Percentiles rank a stretch among this genome's conserved stretches.
These are phyloP conservation scores for Dryocosmus kuriphilus DNA, from an alignment of 2,888 invertebrate genomes.

Conservation along the genomic window DNA sequence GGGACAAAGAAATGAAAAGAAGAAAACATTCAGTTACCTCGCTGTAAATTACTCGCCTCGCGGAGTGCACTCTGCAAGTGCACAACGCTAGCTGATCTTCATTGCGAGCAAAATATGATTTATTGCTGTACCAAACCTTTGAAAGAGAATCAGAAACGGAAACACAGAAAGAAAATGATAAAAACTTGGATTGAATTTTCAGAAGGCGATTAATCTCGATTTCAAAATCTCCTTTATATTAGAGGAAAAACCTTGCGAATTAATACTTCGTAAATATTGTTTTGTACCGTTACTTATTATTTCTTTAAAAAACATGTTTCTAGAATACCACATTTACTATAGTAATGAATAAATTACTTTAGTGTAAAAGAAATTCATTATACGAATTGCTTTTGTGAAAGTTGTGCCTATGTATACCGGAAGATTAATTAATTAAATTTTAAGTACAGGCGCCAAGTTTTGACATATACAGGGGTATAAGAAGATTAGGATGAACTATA, in stretches of 20 bases:
- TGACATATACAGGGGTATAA: no score
- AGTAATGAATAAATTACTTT: no score
- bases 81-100: slow-evolving; percentile 34
- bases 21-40: slow-evolving; percentile 48
- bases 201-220: not conserved
- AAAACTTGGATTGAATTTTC: slow-evolving; percentile 9
- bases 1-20: slow-evolving; percentile 43
- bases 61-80: slow-evolving; percentile 43
- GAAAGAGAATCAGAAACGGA: not conserved
- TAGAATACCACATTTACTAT: no score
- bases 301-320: no score
- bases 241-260: not conserved
- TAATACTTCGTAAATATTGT: not conserved
- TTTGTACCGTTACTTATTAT: no score
- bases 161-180: not conserved
- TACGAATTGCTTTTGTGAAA: no score
- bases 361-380: no score
- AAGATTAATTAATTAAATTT: no score
- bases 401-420: no score
- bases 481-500: no score
- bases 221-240: not conserved
- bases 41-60: slow-evolving; percentile 48
- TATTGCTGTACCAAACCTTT: not conserved
- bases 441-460: no score
- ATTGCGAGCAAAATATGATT: not conserved